phyloP scores from a whole-genome alignment of 2,888 invertebrate genomes.

The Spisula solida region DNA sequence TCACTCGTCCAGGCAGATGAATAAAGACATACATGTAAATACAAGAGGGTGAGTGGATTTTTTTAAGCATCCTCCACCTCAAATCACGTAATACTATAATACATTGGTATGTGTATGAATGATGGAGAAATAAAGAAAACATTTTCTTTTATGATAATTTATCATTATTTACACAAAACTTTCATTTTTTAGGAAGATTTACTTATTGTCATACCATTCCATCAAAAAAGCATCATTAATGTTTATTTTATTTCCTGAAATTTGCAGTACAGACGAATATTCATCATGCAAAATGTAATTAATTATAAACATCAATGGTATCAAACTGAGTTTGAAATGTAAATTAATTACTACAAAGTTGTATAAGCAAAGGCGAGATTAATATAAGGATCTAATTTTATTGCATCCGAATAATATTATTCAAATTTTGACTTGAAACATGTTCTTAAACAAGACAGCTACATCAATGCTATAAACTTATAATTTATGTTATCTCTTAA shows the following conservation, averaged over 20 bases:
- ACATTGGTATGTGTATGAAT: neutral
- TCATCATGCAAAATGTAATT: neutral
- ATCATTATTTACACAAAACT: neutral
- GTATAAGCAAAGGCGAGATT: too few species aligned
- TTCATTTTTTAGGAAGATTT: neutral
- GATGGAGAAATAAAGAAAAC: neutral
- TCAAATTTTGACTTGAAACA: too few species aligned
- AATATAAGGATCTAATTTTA: too few species aligned
- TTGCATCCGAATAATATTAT: too few species aligned
- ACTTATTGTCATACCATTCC: neutral
- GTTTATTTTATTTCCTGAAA: conserved; percentile 11
- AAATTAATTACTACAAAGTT: too few species aligned
- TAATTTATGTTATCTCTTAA: neutral
- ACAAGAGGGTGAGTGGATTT: too few species aligned
- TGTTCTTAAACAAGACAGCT: neutral
- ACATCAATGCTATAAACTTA: neutral
- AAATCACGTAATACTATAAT: neutral
- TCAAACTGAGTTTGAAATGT: neutral
- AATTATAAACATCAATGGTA: conserved; percentile 7
- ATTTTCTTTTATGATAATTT: neutral
- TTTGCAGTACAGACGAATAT: neutral
- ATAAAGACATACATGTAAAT: too few species aligned
- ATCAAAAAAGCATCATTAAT: conserved; percentile 13
- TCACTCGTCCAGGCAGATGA: too few species aligned
- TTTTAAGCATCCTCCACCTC: too few species aligned